Percentiles rank a stretch among this genome's conserved stretches.
phyloP scores from a whole-genome alignment of 1,140 invertebrate species.

The Hyles vespertilio region DNA sequence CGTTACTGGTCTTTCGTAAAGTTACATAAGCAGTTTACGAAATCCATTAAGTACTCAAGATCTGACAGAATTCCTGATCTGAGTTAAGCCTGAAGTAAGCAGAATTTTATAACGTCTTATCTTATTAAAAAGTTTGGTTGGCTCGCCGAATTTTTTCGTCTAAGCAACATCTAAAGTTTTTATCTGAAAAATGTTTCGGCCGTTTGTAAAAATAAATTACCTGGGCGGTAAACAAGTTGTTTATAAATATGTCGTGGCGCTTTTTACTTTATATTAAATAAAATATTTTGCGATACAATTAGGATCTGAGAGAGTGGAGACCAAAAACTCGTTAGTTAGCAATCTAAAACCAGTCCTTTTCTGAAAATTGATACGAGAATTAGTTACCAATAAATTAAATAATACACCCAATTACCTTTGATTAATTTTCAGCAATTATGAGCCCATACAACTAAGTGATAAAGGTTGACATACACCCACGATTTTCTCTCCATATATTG shows the following conservation, averaged over 20 bases:
- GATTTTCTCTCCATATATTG: no score
- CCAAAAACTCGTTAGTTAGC: no score
- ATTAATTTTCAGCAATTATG: no score
- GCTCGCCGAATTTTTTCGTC: slow-evolving; percentile 13
- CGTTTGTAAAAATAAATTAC: slow-evolving; percentile 10
- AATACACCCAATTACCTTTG: no score
- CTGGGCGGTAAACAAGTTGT: slow-evolving; percentile 2
- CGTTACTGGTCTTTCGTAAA: slow-evolving; percentile 10
- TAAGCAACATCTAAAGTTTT: slow-evolving; percentile 13
- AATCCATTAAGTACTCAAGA: slow-evolving; percentile 26
- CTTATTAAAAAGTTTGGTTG: slow-evolving; percentile 25
- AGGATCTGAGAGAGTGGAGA: no score
- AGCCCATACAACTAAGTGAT: no score
- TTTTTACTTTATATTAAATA: not conserved
- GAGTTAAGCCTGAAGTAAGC: slow-evolving; percentile 17
- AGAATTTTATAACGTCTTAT: slow-evolving; percentile 26
- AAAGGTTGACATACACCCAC: no score
- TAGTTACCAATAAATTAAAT: no score
- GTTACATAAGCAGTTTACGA: slow-evolving; percentile 24
- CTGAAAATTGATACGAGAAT: no score
- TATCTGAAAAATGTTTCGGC: slow-evolving; percentile 13
- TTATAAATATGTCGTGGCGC: not conserved
- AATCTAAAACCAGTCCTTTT: no score
- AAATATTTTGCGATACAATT: not conserved
- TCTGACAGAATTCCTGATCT: slow-evolving; percentile 20